Conservation (phyloP, 2,888 invertebrate genomes). For the Dolichomitus sp. region DNA sequence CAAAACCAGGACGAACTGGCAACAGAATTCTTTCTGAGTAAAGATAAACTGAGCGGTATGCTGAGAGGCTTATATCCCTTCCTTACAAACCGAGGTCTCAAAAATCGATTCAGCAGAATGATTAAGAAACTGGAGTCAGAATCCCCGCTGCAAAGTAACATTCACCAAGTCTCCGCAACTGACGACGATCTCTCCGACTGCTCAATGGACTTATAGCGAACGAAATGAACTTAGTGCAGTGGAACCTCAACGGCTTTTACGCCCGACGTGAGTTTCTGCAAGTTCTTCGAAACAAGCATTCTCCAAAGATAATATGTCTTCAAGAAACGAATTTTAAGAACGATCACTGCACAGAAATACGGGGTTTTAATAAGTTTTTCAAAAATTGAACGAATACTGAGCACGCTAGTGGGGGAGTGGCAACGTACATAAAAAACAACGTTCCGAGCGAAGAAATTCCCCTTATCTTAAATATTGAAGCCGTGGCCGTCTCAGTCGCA, state of each 20-base stretch:
- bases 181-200: constrained; percentile 11
- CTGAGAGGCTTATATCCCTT: neutral
- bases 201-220: neutral
- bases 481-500: constrained; percentile 35
- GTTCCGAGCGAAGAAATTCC: constrained; percentile 1
- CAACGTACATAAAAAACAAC: constrained; percentile 1
- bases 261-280: constrained; percentile 7
- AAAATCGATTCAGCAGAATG: constrained; percentile 34
- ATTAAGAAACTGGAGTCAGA: constrained; percentile 36
- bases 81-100: constrained; percentile 10
- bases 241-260: constrained; percentile 16
- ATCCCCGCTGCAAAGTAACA: neutral
- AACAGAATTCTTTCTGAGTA: neutral
- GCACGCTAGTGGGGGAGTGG: constrained; percentile 37
- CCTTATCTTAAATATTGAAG: neutral
- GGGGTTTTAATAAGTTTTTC: neutral
- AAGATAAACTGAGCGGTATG: neutral
- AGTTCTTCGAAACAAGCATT: neutral
- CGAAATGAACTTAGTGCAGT: constrained; percentile 1
- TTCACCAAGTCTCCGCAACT: neutral
- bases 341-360: neutral
- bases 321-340: constrained; percentile 1
- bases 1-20: neutral
- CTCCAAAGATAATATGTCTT: neutral
- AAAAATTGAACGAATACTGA: neutral